Conservation (phyloP, 2,797 vertebrate species). For the Periophthalmus magnuspinnatus region DNA sequence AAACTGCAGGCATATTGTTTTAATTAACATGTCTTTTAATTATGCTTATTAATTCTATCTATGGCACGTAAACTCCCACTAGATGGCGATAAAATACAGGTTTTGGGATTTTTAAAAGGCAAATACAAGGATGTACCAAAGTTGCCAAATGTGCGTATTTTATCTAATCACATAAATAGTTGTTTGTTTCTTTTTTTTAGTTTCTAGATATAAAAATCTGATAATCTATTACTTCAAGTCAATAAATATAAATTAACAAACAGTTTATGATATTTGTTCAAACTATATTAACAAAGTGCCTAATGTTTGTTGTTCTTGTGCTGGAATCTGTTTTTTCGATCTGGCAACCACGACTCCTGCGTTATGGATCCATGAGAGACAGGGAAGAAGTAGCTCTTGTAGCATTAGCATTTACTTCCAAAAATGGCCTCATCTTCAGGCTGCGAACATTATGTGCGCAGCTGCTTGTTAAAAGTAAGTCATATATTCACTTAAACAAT, state of each 20-base stretch:
- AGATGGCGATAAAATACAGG: no score
- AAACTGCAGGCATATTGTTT: no score
- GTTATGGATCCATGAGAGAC: no score
- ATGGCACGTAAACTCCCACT: no score
- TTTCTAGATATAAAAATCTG: no score
- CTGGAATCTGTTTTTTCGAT: neutral
- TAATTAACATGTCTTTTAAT: no score
- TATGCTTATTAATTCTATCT: no score
- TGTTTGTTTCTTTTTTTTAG: no score
- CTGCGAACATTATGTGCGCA: conserved; percentile 79
- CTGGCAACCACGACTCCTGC: rapidly evolving
- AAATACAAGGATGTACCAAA: no score
- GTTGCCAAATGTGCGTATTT: no score
- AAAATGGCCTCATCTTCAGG: conserved; percentile 74
- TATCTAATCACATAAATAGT: no score
- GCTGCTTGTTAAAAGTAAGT: conserved; percentile 80
- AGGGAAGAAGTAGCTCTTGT: conserved; percentile 25
- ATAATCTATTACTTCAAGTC: neutral
- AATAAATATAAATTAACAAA: neutral
- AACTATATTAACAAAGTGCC: neutral
- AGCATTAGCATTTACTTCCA: neutral
- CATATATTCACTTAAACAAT: neutral
- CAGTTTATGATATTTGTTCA: neutral
- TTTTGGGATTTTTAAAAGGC: no score
- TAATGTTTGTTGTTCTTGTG: neutral